Conservation (phyloP, 2,888 invertebrate species). For the Uloborus plumipes region DNA sequence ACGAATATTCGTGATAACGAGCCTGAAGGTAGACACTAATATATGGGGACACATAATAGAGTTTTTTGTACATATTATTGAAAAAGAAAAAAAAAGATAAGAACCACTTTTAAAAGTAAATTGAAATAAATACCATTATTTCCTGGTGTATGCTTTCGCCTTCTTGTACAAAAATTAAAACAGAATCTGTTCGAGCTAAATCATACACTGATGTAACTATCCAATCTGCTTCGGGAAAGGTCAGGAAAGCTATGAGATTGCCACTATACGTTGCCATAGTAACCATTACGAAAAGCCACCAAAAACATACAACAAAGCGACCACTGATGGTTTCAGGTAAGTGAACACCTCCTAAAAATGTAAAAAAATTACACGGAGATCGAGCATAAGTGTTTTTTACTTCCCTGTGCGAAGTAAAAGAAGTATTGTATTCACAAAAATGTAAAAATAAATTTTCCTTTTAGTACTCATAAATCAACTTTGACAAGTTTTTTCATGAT, state of each 20-base stretch:
- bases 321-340: slow-evolving; percentile 51
- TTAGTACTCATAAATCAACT: no score
- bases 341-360: slow-evolving; percentile 46
- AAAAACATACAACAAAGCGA: slow-evolving; percentile 46
- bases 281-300: slow-evolving; percentile 60
- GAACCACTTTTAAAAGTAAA: no score
- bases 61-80: no score
- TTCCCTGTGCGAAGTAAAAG: no score
- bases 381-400: no score
- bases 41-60: no score
- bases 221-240: slow-evolving; percentile 61
- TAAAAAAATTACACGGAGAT: not conserved
- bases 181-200: slow-evolving; percentile 15
- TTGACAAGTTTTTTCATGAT: no score
- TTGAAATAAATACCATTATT: slow-evolving; percentile 31
- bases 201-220: slow-evolving; percentile 39
- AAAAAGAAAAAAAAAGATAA: no score
- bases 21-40: no score
- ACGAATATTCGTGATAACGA: no score
- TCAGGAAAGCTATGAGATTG: slow-evolving; percentile 57
- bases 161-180: slow-evolving; percentile 30
- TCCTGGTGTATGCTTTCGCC: slow-evolving; percentile 60
- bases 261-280: slow-evolving; percentile 61
- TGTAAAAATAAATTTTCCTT: no score
- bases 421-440: no score